Conservation (phyloP, 2,113 vertebrate species). For the Rissa tridactyla region DNA sequence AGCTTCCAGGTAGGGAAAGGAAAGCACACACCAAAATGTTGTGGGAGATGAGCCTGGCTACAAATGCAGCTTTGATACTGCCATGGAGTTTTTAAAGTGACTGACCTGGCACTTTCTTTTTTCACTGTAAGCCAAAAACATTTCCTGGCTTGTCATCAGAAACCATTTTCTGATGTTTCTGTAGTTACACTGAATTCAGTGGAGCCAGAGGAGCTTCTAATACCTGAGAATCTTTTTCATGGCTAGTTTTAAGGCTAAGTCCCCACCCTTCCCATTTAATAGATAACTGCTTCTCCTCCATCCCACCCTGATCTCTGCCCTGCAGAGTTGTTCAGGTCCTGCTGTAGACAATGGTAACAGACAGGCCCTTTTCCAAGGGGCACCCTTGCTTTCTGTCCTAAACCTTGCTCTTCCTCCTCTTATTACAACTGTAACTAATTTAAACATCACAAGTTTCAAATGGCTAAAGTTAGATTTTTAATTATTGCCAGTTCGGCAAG, state of each 20-base stretch:
- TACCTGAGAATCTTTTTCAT: neutral
- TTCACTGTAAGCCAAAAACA: neutral
- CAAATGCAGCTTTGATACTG: neutral
- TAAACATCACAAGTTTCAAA: neutral
- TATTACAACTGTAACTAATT: neutral
- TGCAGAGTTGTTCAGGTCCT: neutral
- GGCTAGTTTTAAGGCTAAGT: neutral
- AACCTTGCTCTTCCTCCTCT: neutral
- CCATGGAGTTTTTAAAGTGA: neutral
- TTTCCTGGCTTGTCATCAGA: neutral
- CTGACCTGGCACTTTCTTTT: neutral
- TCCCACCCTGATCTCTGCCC: neutral
- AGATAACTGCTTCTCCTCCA: neutral
- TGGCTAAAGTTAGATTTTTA: neutral
- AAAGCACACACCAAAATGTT: neutral
- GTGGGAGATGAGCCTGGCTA: rapidly evolving
- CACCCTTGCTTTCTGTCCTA: neutral
- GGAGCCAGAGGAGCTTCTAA: neutral
- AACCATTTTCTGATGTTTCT: neutral
- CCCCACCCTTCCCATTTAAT: neutral
- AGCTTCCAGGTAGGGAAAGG: neutral
- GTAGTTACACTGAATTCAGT: neutral
- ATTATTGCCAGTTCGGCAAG: neutral
- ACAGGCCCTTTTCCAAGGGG: neutral
- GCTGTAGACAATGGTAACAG: neutral